phyloP scores from a whole-genome alignment of 2,113 vertebrate species.

The Anhinga rufa region DNA sequence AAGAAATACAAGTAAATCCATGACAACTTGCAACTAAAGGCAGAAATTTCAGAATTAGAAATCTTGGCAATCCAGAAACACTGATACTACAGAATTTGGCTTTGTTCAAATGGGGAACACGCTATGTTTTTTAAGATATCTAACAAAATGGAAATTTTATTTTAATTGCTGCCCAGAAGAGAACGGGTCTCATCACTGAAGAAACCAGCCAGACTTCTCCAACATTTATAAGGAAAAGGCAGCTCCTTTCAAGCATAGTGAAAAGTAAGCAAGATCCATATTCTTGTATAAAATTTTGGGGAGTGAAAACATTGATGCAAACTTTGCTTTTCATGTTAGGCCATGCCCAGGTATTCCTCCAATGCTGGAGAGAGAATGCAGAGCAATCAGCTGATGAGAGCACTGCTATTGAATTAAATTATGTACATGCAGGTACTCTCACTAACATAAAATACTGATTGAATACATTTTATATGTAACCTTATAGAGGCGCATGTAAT shows the following conservation, averaged over 20 bases:
- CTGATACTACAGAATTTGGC: background rate
- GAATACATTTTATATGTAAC: background rate
- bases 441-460: background rate
- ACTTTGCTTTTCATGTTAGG: background rate
- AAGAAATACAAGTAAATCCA: background rate
- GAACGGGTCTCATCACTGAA: background rate
- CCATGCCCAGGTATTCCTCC: background rate
- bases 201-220: background rate
- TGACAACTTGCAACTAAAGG: background rate
- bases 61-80: background rate
- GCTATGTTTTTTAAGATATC: background rate
- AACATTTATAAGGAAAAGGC: background rate
- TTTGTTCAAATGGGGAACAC: background rate
- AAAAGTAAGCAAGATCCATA: background rate
- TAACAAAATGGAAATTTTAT: background rate
- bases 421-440: background rate
- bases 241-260: background rate
- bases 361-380: background rate
- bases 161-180: background rate
- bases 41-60: background rate
- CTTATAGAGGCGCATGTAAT: background rate
- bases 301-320: background rate
- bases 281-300: background rate
- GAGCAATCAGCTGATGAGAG: background rate
- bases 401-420: background rate